These are phyloP conservation scores for Tringa solitaria DNA, from an alignment of 2,113 vertebrate genomes.

Conservation along the genomic window DNA sequence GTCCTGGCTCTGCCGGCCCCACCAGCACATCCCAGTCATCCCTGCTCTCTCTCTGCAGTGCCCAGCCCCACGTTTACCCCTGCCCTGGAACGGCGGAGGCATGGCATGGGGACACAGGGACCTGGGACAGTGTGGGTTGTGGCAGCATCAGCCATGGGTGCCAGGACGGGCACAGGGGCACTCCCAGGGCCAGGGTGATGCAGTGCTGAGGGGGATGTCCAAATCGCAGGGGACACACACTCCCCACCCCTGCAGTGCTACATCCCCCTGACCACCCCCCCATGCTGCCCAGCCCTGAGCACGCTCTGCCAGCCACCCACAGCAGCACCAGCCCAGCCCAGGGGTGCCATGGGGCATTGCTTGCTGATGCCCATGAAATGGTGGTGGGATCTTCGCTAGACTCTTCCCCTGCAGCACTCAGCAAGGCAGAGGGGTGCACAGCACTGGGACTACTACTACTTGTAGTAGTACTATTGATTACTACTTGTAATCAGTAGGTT, in stretches of 20 bases:
- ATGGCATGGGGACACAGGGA: not conserved
- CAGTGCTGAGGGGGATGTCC: not conserved
- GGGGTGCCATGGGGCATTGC: not conserved
- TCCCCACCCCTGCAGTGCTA: too few relatives aligned
- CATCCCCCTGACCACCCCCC: not conserved
- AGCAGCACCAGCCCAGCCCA: not conserved
- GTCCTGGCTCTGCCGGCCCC: not conserved
- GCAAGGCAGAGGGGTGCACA: not conserved
- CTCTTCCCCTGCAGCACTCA: not conserved
- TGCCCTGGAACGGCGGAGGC: rapidly evolving
- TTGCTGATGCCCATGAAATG: not conserved
- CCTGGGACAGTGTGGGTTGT: rapidly evolving
- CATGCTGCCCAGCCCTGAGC: not conserved
- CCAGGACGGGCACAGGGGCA: not conserved
- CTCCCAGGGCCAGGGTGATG: not conserved
- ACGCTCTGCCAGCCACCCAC: rapidly evolving
- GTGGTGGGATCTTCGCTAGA: not conserved
- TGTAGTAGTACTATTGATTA: too few relatives aligned
- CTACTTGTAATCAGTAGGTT: not conserved
- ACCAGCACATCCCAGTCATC: not conserved
- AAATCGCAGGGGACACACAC: not conserved
- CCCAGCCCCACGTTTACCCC: not conserved
- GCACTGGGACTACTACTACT: too few relatives aligned
- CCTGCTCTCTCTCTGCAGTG: not conserved
- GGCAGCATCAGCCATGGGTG: not conserved